Percentiles rank a stretch among this genome's conserved stretches.
These are phyloP conservation scores for Tachysurus fulvidraco DNA, from an alignment of 2,113 vertebrate species.

Conservation along the genomic window DNA sequence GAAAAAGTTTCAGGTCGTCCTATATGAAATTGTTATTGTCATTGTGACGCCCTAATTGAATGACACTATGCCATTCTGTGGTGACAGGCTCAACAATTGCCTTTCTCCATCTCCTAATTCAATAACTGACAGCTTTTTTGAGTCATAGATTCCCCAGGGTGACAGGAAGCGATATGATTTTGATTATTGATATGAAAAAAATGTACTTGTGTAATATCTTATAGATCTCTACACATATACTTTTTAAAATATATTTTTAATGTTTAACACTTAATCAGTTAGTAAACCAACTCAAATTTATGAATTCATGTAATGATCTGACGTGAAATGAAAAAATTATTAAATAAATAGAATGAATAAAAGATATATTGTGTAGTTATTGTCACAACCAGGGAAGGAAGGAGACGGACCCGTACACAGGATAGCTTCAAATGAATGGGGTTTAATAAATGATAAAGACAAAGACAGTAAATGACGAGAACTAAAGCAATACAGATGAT, in stretches of 20 bases:
- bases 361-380: neutral
- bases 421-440: too few species aligned
- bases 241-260: neutral
- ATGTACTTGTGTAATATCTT: constrained; percentile 17
- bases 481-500: too few species aligned
- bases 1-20: neutral
- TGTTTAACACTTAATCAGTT: neutral
- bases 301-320: neutral
- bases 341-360: neutral
- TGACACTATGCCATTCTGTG: constrained; percentile 34
- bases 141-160: constrained; percentile 32
- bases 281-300: neutral
- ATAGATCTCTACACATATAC: neutral
- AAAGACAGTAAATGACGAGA: too few species aligned
- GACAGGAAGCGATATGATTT: constrained; percentile 18
- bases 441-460: too few species aligned
- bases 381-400: too few species aligned
- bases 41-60: constrained; percentile 26
- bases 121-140: constrained; percentile 45
- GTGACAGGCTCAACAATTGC: constrained; percentile 39
- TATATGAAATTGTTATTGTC: constrained; percentile 18
- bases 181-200: constrained; percentile 8
- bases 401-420: too few species aligned
- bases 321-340: neutral
- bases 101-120: constrained; percentile 34